Base-by-base conservation (phyloP, 2,888 invertebrate species). In the Morpho helenor region DNA sequence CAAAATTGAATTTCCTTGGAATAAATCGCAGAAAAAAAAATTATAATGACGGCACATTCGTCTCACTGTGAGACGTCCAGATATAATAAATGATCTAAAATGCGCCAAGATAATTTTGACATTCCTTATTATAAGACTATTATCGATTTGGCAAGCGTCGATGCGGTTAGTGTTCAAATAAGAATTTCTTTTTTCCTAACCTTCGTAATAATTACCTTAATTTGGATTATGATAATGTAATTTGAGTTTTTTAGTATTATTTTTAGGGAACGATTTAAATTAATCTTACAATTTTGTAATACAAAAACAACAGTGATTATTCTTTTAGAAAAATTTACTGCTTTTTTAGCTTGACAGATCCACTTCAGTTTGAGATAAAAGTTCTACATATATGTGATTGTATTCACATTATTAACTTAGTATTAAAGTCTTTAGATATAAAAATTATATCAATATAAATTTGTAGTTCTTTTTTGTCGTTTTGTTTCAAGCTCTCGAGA, bases 81-180 rank as follows among this genome's bases (percentile, higher is more conserved):
- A 70, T 87, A 46, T 62, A 80, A 89, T 79, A 85, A 87, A 87
- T 88, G 87, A 87, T 82, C 76, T 51, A 76, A 79, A 81, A 82
- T 77, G 77, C 77, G 77, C 75, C 69, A 68, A 68, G 72, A 75
- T 74, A 73, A 77, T 77, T 74, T 58, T 68, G 63, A 66, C 71
- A 68, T 68, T 76, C 78, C 78, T 77, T 78, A 79, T 85, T 80
- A 83, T 76, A 81, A 79, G 74, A 80, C 75, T 72, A 89, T 89
- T 88, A 89, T 84, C 85, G 82, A 90, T 89, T 89, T 88, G 82
- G 87, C 89, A 88, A 86, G 89, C 78, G 77, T 77, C 79, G 80
- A 56, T 56, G 57, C 47, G 54, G 53, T 61, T 59, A 52, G 61
- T 66, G 63, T 59, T 60, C 53, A 54, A 61, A 60, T 55, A 54